Evolutionary conservation across 2,113 vertebrate genomes (phyloP), one percentile per base, ranked within the genome.

Genomic region (Hylia prasina): DNA sequence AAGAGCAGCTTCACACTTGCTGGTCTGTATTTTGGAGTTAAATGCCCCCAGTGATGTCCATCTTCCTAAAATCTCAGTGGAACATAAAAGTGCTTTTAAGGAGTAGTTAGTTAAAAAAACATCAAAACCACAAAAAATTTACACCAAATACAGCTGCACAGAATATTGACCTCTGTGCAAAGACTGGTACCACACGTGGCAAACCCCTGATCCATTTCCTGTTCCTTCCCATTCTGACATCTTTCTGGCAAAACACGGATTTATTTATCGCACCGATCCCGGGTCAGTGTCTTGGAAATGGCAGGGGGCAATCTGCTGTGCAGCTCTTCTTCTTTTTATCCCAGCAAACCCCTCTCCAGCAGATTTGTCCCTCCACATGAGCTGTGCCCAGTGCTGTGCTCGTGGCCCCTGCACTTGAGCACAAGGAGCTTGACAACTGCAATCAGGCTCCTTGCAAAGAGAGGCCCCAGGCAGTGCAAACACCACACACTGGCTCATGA

Each of bases 391-490:
- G 48, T 1, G 56, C 44, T 2, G 10, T 28, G 17, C 68, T 47
- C 19, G 1, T 10, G 44, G 87, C 37, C 64, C 78, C 78, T 65
- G 33, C 23, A 66, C 88, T 51, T 0, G 65, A 95, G 64, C 72
- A 83, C 60, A 16, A 90, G 85, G 7, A 81, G 88, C 31, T 47
- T 64, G 82, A 81, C 1, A 17, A 76, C 86, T 69, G 88, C 57
- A 71, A 28, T 75, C 90, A 87, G 96, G 80, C 60, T 51, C 16
- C 88, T 94, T 61, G 85, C 94, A 84, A 89, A 91, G 69, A 86
- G 85, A 86, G 60, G 85, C 92, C 92, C 53, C 86, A 73, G 92
- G 93, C 91, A 95, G 30, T 77, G 82, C 94, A 87, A 92, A 86
- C 92, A 86, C 88, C 90, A 87, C 76, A 61, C 88, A 94, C 10